Conservation (phyloP, 1,140 invertebrate species). For the Drosophila punjabiensis region DNA sequence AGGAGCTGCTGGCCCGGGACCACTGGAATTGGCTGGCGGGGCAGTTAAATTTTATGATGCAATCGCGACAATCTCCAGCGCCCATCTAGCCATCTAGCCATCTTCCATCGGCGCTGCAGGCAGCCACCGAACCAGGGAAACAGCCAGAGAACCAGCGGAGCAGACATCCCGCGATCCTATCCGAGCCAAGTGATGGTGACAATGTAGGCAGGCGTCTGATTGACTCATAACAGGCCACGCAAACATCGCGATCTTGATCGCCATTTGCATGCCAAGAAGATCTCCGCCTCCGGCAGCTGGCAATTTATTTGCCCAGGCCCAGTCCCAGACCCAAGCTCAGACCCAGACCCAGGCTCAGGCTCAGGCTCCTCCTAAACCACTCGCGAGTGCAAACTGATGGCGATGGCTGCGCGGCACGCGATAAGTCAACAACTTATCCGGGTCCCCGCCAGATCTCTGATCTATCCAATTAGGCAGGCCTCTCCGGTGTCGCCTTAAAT, state of each 20-base stretch:
- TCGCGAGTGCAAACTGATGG: slow-evolving; percentile 69
- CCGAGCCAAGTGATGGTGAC: slow-evolving; percentile 71
- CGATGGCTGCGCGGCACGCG: slow-evolving; percentile 66
- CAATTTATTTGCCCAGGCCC: slow-evolving; percentile 74
- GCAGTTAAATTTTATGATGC: slow-evolving; percentile 81
- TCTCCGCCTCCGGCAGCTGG: slow-evolving; percentile 43
- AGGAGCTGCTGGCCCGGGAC: slow-evolving; percentile 10
- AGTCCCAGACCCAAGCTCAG: slow-evolving; percentile 7
- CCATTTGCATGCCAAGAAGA: slow-evolving; percentile 64
- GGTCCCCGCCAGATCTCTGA: slow-evolving; percentile 26
- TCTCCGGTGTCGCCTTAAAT: slow-evolving; percentile 49
- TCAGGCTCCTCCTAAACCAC: slow-evolving; percentile 29
- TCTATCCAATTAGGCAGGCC: slow-evolving; percentile 58
- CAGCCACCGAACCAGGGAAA: slow-evolving; percentile 25
- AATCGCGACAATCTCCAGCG: slow-evolving; percentile 74
- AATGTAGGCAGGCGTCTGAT: slow-evolving; percentile 78
- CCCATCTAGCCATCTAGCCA: slow-evolving; percentile 56
- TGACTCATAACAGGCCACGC: slow-evolving; percentile 81
- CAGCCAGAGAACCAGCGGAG: slow-evolving; percentile 8
- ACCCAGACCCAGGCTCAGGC: background rate
- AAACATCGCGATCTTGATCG: slow-evolving; percentile 74
- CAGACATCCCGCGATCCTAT: slow-evolving; percentile 24
- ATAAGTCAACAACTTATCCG: slow-evolving; percentile 59
- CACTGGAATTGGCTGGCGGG: slow-evolving; percentile 44
- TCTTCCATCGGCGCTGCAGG: slow-evolving; percentile 68